phyloP scores from a whole-genome alignment of 2,888 invertebrate species.

The Cinara cedri region DNA sequence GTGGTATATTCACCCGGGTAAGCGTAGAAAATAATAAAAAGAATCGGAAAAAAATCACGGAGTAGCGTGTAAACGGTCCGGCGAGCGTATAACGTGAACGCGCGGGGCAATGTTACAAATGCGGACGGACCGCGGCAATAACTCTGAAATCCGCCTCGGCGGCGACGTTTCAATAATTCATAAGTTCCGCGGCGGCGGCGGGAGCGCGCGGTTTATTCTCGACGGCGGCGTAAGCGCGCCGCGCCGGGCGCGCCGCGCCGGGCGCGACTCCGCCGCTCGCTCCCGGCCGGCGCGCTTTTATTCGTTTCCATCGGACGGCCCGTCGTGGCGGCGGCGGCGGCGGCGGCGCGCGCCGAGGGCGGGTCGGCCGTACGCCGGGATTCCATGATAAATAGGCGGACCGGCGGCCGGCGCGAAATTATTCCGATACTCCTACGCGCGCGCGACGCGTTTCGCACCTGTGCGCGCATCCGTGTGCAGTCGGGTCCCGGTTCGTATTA shows the following conservation, averaged over 20 bases:
- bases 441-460: constrained; percentile 17
- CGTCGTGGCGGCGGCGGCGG: too few relatives aligned
- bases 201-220: too few relatives aligned
- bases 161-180: constrained; percentile 46
- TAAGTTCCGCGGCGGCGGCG: constrained; percentile 10
- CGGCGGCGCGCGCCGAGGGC: not conserved
- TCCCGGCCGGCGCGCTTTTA: not conserved
- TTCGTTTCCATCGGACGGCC: not conserved
- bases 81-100: too few relatives aligned
- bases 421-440: constrained; percentile 31
- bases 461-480: not conserved
- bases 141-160: constrained; percentile 33
- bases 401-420: constrained; percentile 17
- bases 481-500: too few relatives aligned
- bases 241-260: not conserved
- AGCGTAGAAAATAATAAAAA: too few relatives aligned
- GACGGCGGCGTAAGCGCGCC: too few relatives aligned
- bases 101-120: constrained; percentile 30
- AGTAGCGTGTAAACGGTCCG: not conserved
- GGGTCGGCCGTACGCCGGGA: too few relatives aligned
- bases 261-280: not conserved
- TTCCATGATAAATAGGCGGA: not conserved
- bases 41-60: constrained; percentile 3
- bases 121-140: constrained; percentile 46
- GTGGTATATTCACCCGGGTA: not conserved